phyloP scores from a whole-genome alignment of 1,140 invertebrate species.

The Drosophila varians region DNA sequence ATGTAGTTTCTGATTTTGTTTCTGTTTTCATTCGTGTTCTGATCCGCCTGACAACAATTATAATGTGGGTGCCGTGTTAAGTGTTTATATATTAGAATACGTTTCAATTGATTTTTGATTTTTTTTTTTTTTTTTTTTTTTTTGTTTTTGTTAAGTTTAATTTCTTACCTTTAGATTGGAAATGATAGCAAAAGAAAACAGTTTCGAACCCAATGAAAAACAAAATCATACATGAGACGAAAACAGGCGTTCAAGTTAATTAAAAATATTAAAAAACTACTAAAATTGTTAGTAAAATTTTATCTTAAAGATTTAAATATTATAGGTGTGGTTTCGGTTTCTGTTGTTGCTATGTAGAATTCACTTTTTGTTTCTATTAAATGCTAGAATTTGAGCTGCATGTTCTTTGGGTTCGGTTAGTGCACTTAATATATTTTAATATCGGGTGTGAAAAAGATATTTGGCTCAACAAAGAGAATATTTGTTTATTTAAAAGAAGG shows the following conservation, averaged over 20 bases:
- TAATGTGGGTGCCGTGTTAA: constrained; percentile 50
- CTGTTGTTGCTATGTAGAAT: constrained; percentile 74
- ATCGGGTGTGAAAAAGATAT: constrained; percentile 7
- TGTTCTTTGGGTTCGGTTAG: constrained; percentile 30
- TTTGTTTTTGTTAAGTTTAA: constrained; percentile 24
- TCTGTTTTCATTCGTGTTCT: constrained; percentile 17
- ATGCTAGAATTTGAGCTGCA: constrained; percentile 22
- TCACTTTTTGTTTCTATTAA: constrained; percentile 39
- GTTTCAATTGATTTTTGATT: constrained; percentile 45
- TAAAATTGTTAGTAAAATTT: constrained; percentile 26
- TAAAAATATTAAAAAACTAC: constrained; percentile 53
- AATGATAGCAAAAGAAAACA: constrained; percentile 53
- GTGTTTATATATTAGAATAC: constrained; percentile 45
- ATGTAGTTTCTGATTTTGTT: constrained; percentile 12
- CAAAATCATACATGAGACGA: constrained; percentile 35
- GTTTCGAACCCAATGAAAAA: constrained; percentile 40
- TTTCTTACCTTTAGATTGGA: constrained; percentile 68
- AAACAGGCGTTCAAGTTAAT: constrained; percentile 57
- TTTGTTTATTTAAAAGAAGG: neutral
- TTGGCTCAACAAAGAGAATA: neutral
- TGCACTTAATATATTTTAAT: constrained; percentile 22
- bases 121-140: constrained; percentile 16
- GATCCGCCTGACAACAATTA: constrained; percentile 52
- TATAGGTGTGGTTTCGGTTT: constrained; percentile 25
- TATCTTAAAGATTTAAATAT: constrained; percentile 29